These are phyloP conservation scores for Polypedilum pembai DNA, from an alignment of 1,140 invertebrate genomes.

Conservation along the genomic window DNA sequence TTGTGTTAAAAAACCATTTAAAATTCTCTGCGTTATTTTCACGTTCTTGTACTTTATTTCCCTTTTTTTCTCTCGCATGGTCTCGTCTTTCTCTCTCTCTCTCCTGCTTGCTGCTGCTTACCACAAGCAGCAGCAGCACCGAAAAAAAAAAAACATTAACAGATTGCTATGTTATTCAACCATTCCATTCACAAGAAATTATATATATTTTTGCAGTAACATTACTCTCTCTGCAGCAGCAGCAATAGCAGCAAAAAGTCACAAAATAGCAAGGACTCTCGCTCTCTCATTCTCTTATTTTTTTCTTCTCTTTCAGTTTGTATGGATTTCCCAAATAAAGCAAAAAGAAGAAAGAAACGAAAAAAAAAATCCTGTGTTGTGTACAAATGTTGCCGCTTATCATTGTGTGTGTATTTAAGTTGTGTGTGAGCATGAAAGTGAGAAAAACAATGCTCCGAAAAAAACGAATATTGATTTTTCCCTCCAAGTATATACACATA, in stretches of 20 bases:
- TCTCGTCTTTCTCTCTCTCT: neutral
- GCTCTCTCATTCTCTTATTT: no score
- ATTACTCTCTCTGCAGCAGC: neutral
- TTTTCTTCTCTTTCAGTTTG: neutral
- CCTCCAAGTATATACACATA: neutral
- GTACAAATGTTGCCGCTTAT: slow-evolving; percentile 24
- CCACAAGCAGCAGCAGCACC: neutral
- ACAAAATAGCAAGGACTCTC: neutral
- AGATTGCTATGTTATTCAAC: neutral
- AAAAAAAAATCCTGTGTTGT: neutral
- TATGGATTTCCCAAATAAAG: slow-evolving; percentile 24
- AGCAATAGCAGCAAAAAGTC: neutral
- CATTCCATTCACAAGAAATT: no score
- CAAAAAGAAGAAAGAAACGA: neutral
- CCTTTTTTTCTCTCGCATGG: neutral
- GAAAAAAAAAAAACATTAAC: neutral
- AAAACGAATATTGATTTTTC: slow-evolving; percentile 26
- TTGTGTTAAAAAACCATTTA: neutral
- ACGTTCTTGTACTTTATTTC: slow-evolving; percentile 23
- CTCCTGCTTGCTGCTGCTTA: neutral
- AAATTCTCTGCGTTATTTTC: slow-evolving; percentile 27
- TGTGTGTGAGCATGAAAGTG: slow-evolving; percentile 22
- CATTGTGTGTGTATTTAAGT: neutral
- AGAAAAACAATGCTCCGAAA: slow-evolving; percentile 27
- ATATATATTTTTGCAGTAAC: neutral